phyloP scores from a whole-genome alignment of 2,797 vertebrate species.

The Poecilia picta region DNA sequence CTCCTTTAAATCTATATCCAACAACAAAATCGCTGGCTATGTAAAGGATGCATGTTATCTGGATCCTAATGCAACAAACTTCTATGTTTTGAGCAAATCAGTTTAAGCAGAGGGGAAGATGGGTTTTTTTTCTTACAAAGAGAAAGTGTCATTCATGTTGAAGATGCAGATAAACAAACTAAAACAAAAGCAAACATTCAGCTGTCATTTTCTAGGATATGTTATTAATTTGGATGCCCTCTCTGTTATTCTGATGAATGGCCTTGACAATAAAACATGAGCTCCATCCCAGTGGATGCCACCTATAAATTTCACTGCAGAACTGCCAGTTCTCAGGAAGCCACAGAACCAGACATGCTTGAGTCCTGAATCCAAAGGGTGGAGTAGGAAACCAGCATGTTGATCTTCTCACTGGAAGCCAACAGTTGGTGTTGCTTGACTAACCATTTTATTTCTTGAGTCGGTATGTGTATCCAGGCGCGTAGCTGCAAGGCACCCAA shows the following conservation, averaged over 20 bases:
- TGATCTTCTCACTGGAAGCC: constrained; percentile 20
- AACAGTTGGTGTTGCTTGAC: not conserved
- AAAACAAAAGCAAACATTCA: constrained; percentile 57
- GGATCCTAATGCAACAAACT: not conserved
- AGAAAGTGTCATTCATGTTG: constrained; percentile 7
- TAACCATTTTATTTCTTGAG: constrained; percentile 7
- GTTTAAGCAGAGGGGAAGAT: not conserved
- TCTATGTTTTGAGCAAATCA: constrained; percentile 3
- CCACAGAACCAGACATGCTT: not conserved
- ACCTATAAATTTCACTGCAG: not conserved
- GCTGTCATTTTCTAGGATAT: constrained; percentile 46
- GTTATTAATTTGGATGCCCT: constrained; percentile 10
- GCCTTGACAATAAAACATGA: not conserved
- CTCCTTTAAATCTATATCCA: not conserved
- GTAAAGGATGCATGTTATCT: not conserved
- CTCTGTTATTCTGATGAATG: not conserved
- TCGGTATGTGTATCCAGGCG: constrained; percentile 8
- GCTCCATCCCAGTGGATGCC: not conserved
- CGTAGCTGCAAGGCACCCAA: constrained; percentile 30
- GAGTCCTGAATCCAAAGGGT: constrained; percentile 6
- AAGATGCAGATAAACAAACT: constrained; percentile 1
- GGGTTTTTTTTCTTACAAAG: constrained; percentile 3
- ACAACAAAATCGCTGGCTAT: not conserved
- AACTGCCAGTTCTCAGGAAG: not conserved
- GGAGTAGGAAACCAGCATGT: constrained; percentile 5